Base-by-base conservation (phyloP, 2,888 invertebrate genomes). In the Platycheirus rosarum region DNA sequence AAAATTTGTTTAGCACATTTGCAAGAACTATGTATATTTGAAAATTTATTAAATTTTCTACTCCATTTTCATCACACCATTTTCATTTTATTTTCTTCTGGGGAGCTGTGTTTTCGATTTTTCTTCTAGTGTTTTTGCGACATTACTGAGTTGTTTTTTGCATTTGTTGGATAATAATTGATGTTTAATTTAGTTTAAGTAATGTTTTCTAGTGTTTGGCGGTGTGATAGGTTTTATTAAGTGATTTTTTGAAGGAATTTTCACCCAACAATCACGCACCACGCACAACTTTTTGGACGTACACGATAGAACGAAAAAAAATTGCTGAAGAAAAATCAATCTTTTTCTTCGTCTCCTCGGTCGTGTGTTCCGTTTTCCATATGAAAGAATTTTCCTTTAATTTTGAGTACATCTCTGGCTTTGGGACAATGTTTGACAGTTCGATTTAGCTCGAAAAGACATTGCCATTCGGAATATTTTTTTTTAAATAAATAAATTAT, bases 321-420 rank as follows among this genome's bases (percentile, higher is more conserved):
- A 63, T 71, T 51, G 62, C 55, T 23, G 62, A 80, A 82, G 80
- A 82, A 82, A 82, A 82, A 82, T 82, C 82, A 82, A 82, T 82
- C 77, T 62, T 77, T 53, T 76, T 53, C 76, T 46, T 73, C 62
- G 69, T 73, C 66, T 71, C 80, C 66, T 71, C 80, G 66, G 66
- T 55, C 77, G 71, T 71, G 62, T 82, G 82, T 82, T 82, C 77
- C 77, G 53, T 77, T 82, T 73, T 42, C 68, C 65, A 77, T 51
- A 44, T 40, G 23, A 49, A 70, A 35, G 44, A 29, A 70, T 48
- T 69, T 49, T 49, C 2, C 11, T 29, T 44, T n/a, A 1, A n/a
- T 7, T 37, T 60, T 35, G 9, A 40, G 6, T 40, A 79, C 79
- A 71, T 71, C 76, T 71, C 80, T 82, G 71, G 13, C 42, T 68